A percentile compares a stretch with the other conserved stretches of the same genome.
Conservation (phyloP, 1,140 invertebrate genomes). For the Ceratosolen solmsi region DNA sequence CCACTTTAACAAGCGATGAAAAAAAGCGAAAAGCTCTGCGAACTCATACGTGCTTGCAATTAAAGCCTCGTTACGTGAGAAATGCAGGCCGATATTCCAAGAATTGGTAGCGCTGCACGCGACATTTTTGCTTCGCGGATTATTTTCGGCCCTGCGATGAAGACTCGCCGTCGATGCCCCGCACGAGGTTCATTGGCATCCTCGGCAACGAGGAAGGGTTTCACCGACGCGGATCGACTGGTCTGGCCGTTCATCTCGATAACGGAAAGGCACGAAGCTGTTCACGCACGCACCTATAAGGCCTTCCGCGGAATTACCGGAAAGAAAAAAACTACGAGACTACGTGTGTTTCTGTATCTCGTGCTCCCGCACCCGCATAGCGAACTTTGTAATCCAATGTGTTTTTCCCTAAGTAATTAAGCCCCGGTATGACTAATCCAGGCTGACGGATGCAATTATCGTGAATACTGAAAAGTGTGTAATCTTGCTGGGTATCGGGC, state of each 20-base stretch:
- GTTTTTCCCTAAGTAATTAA: not conserved
- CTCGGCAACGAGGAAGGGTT: not conserved
- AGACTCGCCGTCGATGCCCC: not conserved
- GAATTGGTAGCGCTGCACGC: not conserved
- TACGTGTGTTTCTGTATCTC: not conserved
- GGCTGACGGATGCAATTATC: not conserved
- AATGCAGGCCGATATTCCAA: not conserved
- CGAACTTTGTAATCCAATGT: not conserved
- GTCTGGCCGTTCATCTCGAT: slow-evolving; percentile 7
- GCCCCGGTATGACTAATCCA: not conserved
- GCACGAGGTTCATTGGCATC: slow-evolving; percentile 26
- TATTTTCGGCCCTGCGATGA: not conserved
- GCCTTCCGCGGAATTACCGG: not conserved
- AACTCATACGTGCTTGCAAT: too few species aligned
- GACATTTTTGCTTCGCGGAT: not conserved
- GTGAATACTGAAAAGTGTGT: not conserved
- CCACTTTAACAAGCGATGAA: not conserved
- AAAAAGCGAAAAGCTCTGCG: not conserved
- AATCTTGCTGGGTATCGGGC: not conserved
- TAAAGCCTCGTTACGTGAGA: not conserved
- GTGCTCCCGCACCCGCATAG: not conserved
- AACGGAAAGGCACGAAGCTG: not conserved
- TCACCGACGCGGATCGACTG: not conserved
- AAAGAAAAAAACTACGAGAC: not conserved
- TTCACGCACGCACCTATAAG: not conserved